Evolutionary conservation across 2,113 vertebrate species (phyloP).

Genomic region (Loxodonta africana): DNA sequence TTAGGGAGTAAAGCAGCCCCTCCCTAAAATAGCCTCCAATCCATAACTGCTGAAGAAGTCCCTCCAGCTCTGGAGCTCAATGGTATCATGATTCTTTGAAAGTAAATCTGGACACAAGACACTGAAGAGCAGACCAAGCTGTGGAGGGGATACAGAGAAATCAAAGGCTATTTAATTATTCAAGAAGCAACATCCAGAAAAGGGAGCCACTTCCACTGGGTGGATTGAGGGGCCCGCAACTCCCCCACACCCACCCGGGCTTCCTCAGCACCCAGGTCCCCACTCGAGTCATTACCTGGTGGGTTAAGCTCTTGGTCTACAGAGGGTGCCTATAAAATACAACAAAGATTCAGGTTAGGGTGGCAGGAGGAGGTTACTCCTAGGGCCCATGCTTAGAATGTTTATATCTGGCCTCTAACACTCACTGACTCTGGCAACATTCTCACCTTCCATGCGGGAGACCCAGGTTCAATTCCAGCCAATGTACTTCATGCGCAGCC

Average conservation of each 20-base stretch:
- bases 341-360: no score
- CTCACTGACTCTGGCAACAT: not conserved
- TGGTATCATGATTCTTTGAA: not conserved
- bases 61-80: not conserved
- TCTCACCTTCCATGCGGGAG: no score
- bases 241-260: not conserved
- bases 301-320: not conserved
- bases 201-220: accelerated
- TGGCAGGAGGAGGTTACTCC: not conserved
- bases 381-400: not conserved
- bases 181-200: not conserved
- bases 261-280: not conserved
- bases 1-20: not conserved
- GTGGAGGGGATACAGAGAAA: not conserved
- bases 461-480: no score
- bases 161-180: no score
- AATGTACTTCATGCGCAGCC: no score
- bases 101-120: not conserved
- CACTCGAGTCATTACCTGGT: accelerated
- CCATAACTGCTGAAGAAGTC: accelerated
- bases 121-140: not conserved
- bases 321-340: not conserved
- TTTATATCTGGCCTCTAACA: not conserved
- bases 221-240: not conserved
- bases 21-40: not conserved